Evolutionary conservation across 2,113 vertebrate genomes (phyloP).

Genomic region (Gymnorhina tibicen): DNA sequence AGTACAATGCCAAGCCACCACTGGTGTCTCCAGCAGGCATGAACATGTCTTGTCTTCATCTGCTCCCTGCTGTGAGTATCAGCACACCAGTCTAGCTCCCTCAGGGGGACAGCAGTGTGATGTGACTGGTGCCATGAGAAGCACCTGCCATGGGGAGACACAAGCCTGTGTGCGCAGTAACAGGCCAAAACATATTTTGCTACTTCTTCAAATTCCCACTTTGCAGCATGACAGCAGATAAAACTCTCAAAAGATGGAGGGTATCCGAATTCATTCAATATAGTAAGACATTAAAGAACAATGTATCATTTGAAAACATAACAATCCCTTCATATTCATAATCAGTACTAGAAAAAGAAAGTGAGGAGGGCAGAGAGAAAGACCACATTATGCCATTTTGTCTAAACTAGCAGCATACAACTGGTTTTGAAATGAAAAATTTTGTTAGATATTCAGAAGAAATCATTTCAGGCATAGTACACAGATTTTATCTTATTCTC

Average conservation of each 20-base stretch:
- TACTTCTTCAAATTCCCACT: background rate
- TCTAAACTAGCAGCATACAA: background rate
- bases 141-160: background rate
- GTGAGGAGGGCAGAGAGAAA: background rate
- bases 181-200: background rate
- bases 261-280: background rate
- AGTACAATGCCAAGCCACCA: fast-evolving
- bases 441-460: background rate
- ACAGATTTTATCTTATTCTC: background rate
- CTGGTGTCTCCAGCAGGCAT: background rate
- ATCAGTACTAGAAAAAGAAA: background rate
- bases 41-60: background rate
- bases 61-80: background rate
- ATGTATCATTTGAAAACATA: background rate
- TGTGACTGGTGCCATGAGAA: background rate
- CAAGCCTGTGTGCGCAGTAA: fast-evolving
- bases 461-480: background rate
- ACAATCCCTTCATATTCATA: background rate
- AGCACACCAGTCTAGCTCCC: background rate
- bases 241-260: background rate
- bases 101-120: background rate
- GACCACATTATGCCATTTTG: background rate
- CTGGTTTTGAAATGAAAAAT: background rate
- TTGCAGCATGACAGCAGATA: background rate
- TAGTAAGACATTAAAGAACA: background rate